Evolutionary conservation across 2,888 invertebrate species (phyloP), one percentile per base, ranked within the genome.

Genomic region (Drosophila mettleri): DNA sequence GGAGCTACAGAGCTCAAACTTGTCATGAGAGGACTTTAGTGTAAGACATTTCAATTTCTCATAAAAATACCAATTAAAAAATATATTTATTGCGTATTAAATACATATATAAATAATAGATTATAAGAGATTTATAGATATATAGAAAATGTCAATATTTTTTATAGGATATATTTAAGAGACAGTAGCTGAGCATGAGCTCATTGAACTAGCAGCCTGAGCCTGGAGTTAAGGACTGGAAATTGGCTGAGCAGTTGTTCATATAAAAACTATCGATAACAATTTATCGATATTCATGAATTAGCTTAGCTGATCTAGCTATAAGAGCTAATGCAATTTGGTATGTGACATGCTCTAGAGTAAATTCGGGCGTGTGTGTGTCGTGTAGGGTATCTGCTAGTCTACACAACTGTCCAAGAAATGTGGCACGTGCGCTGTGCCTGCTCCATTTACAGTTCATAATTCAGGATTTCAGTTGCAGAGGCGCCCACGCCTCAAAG

Each of bases 381-480:
- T 43, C 43, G 24, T n/a, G 9, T 8, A 10, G 22, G 10, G 9
- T 18, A 14, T 9, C 16, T 34, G 7, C 31, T 12, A 43, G 20
- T n/a, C 10, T 9, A 2, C 20, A 43, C 12, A 53, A 46, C 38
- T 64, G 18, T 31, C 16, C 9, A 31, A 9, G 39, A 63, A 48
- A 48, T 51, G 24, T 16, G 49, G 16, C 36, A 36, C 36, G 51
- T 24, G 36, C 36, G 18, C 18, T 14, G 12, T 18, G 1, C 7
- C 46, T 18, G 29, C 12, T 8, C n/a, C 60, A 38, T 48, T 31
- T 20, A 8, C 31, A 61, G 59, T 57, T 62, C 22, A 72, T 72
- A 67, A 77, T 57, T 64, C 53, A 65, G 58, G 72, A 69, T 70
- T 58, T 60, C 36, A 18, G 10, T 38, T 38, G 38, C 38, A 18